A percentile compares a stretch with the other conserved stretches of the same genome.
phyloP scores from a whole-genome alignment of 2,888 invertebrate genomes.

The Barypeithes pellucidus region DNA sequence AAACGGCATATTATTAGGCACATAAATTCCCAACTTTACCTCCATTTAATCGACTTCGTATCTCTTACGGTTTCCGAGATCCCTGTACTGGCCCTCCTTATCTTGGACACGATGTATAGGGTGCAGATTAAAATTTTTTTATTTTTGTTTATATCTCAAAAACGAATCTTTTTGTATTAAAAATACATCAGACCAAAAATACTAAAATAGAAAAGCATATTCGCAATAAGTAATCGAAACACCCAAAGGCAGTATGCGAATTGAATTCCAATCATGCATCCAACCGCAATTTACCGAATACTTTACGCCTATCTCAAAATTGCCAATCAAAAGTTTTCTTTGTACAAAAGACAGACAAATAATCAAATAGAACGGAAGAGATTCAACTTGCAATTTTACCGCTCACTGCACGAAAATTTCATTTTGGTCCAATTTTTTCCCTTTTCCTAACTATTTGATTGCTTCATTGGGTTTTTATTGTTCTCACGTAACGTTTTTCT shows the following conservation, averaged over 20 bases:
- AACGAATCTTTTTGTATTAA: no score
- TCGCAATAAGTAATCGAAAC: not conserved
- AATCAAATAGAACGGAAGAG: slow-evolving; percentile 25
- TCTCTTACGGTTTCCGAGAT: no score
- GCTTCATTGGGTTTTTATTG: slow-evolving; percentile 20
- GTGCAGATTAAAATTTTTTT: no score
- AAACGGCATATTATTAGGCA: no score
- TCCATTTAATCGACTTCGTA: no score
- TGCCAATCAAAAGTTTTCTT: slow-evolving; percentile 27
- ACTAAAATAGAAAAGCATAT: not conserved
- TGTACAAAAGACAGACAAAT: slow-evolving; percentile 28
- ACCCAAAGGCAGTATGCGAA: not conserved
- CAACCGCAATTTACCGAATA: slow-evolving; percentile 10
- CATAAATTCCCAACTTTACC: no score
- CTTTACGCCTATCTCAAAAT: slow-evolving; percentile 21
- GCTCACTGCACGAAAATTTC: slow-evolving; percentile 26
- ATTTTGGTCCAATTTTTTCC: slow-evolving; percentile 23
- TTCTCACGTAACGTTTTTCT: slow-evolving; percentile 4
- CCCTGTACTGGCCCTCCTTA: no score
- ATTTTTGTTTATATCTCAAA: no score
- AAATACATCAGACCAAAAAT: not conserved
- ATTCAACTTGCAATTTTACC: slow-evolving; percentile 18
- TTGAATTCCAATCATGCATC: not conserved
- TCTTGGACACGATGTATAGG: no score
- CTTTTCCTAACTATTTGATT: slow-evolving; percentile 19